Evolutionary conservation across 2,113 vertebrate genomes (phyloP).

Genomic region (Willisornis vidua): DNA sequence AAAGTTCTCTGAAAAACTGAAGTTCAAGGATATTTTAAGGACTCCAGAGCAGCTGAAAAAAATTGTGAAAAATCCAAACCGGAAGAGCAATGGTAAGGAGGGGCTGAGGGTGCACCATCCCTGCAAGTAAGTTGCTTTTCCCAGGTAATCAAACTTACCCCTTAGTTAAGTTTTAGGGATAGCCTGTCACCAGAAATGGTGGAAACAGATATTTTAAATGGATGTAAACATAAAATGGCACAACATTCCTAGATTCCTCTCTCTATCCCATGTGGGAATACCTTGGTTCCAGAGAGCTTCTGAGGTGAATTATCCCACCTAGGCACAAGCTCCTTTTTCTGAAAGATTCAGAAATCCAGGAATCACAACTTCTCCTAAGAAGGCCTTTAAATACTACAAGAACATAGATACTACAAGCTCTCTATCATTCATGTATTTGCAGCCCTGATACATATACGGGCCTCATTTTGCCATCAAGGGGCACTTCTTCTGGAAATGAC

Average conservation of each 20-base stretch:
- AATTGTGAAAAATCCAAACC: not conserved
- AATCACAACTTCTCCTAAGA: not conserved
- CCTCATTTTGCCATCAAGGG: not conserved
- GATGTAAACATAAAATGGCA: not conserved
- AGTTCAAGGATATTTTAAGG: slow-evolving; percentile 76
- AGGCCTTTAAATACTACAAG: not conserved
- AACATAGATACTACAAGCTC: not conserved
- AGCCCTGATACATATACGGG: not conserved
- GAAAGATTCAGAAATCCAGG: not conserved
- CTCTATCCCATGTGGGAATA: not conserved
- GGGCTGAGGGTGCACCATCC: not conserved
- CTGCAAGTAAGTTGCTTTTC: not conserved
- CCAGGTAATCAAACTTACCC: not conserved
- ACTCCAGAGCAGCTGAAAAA: slow-evolving; percentile 35
- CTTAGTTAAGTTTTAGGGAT: not conserved
- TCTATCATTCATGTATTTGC: not conserved
- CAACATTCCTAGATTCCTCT: not conserved
- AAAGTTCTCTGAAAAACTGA: slow-evolving; percentile 70
- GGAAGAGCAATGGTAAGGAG: slow-evolving; percentile 89
- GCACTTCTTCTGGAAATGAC: not conserved
- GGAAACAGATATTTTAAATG: not conserved
- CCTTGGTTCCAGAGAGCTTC: not conserved
- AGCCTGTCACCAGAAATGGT: not conserved
- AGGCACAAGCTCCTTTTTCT: not conserved
- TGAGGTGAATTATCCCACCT: not conserved